These are phyloP conservation scores for Lepus europaeus DNA, from an alignment of 2,113 vertebrate genomes.

Conservation along the genomic window DNA sequence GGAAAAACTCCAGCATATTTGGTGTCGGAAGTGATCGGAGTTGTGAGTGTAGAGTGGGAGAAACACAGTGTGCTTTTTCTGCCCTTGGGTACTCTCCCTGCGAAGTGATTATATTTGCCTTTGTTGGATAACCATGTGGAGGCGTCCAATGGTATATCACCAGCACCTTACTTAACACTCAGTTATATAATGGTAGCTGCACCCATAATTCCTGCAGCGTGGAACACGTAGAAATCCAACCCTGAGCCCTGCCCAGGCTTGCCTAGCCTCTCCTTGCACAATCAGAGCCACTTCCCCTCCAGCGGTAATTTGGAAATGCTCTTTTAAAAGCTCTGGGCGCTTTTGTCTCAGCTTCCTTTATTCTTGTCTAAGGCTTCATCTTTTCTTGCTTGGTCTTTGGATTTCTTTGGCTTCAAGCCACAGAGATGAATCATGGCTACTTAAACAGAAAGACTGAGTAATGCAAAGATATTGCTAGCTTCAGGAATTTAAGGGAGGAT, in stretches of 20 bases:
- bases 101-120: not conserved
- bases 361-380: conserved; percentile 1
- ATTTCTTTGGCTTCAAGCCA: conserved; percentile 33
- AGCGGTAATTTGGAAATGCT: not conserved
- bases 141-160: not conserved
- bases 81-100: not conserved
- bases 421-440: not conserved
- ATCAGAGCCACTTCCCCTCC: not conserved
- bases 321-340: not conserved
- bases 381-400: not conserved
- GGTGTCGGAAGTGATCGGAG: no score
- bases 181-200: not conserved
- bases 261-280: not conserved
- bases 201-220: not conserved
- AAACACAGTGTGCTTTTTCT: no score
- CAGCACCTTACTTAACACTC: not conserved
- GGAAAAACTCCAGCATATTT: no score
- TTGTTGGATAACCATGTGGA: not conserved
- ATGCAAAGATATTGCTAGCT: not conserved
- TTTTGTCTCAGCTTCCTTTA: conserved; percentile 1
- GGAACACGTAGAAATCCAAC: not conserved
- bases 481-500: not conserved
- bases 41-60: no score
- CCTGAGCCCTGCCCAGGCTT: not conserved
- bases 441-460: not conserved